Base-by-base conservation (phyloP, 2,888 invertebrate species). In the Troglohyphantes excavatus region DNA sequence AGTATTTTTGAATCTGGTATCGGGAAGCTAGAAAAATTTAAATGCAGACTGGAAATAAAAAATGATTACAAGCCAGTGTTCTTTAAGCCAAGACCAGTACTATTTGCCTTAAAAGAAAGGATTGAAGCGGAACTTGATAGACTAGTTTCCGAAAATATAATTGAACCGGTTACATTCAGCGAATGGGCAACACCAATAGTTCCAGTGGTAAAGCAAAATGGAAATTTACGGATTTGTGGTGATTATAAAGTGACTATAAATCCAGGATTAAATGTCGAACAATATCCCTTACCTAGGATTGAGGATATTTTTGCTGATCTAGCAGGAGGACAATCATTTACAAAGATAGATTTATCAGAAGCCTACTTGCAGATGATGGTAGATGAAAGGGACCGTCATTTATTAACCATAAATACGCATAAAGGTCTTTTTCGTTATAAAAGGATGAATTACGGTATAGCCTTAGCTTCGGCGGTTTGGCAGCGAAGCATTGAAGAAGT, bases 331-430 rank as follows among this genome's bases (percentile, higher is more conserved):
- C 9, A 53, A 53, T 53, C 9, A 1, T 53, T 53, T 53, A 5
- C 53, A 1, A 53, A 53, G 17, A 13, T 53, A n/a, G 53, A 53
- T n/a, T 5, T 53, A 5, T 82, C 86, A 1, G 92, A 92, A 72
- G 93, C 93, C 3, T 93, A 93, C 81, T 91, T 93, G 89, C 93
- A 93, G 85, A 65, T 93, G 27, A 92, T 92, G 91, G 91, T 93
- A 29, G 92, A 92, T 43, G 92, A 92, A 2, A 92, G 92, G 26
- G 92, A 92, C 90, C 91, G 92, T 83, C 90, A 93, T 21, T 91
- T 92, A 19, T 79, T 93, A 21, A 93, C 93, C 0, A 91, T 93
- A 70, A 93, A 88, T 90, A 93, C 93, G 1, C 93, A 92, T 79
- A 93, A 93, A 81, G 93, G 93, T 2, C 81, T 93, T 17, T 93